Conservation (phyloP, 2,113 vertebrate species). For the Lutjanus erythropterus region DNA sequence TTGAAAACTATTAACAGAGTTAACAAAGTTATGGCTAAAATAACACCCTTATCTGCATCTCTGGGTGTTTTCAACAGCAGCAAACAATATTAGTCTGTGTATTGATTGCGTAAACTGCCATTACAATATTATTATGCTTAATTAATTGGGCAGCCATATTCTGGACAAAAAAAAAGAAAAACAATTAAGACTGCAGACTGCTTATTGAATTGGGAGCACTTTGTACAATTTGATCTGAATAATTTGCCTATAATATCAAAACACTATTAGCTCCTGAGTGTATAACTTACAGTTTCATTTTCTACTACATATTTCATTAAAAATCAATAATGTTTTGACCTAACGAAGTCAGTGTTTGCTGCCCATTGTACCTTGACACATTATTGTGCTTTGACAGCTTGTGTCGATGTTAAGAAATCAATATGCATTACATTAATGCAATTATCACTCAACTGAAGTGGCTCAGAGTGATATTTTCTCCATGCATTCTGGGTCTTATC, state of each 20-base stretch:
- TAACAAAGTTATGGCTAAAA: neutral
- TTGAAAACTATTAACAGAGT: neutral
- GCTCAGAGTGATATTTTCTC: neutral
- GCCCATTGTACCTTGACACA: neutral
- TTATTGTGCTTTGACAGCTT: conserved; percentile 10
- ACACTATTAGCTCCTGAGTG: neutral
- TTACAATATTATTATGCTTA: conserved; percentile 17
- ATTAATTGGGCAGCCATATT: conserved; percentile 12
- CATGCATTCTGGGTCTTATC: conserved; percentile 7
- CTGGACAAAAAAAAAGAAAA: neutral
- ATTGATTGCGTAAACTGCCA: conserved; percentile 15
- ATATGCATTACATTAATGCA: conserved; percentile 34
- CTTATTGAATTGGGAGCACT: conserved; percentile 37
- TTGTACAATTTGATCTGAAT: conserved; percentile 38
- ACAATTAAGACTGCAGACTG: conserved; percentile 28
- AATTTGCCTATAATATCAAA: conserved; percentile 3
- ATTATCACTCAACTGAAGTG: conserved; percentile 42
- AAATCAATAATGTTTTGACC: conserved; percentile 41
- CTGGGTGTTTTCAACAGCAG: neutral
- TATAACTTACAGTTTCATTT: conserved; percentile 5
- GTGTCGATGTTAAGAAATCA: conserved; percentile 41
- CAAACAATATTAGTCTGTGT: neutral
- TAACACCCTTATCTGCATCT: neutral
- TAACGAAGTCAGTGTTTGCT: neutral
- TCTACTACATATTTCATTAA: neutral